A percentile compares a stretch with the other conserved stretches of the same genome.
phyloP scores from a whole-genome alignment of 2,797 vertebrate genomes.

The Cetoscarus ocellatus region DNA sequence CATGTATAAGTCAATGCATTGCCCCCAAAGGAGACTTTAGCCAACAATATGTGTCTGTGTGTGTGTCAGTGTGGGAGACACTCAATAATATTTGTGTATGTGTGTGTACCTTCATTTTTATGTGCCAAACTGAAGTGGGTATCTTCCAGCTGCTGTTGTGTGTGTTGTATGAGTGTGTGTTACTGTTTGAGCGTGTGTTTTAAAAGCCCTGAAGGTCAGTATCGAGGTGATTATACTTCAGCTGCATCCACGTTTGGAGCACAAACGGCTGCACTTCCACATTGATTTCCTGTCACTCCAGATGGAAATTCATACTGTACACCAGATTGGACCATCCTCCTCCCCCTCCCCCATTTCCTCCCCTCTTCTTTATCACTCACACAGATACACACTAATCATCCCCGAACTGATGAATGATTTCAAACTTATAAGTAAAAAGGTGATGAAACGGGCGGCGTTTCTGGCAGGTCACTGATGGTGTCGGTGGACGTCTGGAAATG shows the following conservation, averaged over 20 bases:
- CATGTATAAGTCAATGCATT: constrained; percentile 16
- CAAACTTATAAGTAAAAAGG: constrained; percentile 57
- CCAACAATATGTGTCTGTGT: constrained; percentile 1
- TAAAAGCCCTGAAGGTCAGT: constrained; percentile 67
- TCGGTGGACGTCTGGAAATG: constrained; percentile 45
- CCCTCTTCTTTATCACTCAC: constrained; percentile 1
- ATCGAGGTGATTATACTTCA: constrained; percentile 70
- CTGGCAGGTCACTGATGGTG: constrained; percentile 66
- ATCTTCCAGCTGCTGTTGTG: constrained; percentile 36
- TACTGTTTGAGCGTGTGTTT: constrained; percentile 29
- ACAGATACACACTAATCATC: constrained; percentile 42
- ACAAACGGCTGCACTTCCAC: constrained; percentile 69
- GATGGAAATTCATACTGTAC: constrained; percentile 76
- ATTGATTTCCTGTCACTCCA: constrained; percentile 82
- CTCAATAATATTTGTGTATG: constrained; percentile 19
- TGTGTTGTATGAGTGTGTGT: constrained; percentile 8
- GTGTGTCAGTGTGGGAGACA: background rate
- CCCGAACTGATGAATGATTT: constrained; percentile 58
- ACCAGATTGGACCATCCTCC: constrained; percentile 52
- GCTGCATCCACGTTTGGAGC: constrained; percentile 64
- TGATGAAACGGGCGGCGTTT: constrained; percentile 57
- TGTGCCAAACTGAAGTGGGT: constrained; percentile 9
- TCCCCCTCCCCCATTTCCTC: background rate
- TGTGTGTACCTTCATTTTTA: constrained; percentile 19
- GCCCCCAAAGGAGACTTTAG: constrained; percentile 30